Base-by-base conservation (phyloP, 2,888 invertebrate genomes). In the Colletes collaris region DNA sequence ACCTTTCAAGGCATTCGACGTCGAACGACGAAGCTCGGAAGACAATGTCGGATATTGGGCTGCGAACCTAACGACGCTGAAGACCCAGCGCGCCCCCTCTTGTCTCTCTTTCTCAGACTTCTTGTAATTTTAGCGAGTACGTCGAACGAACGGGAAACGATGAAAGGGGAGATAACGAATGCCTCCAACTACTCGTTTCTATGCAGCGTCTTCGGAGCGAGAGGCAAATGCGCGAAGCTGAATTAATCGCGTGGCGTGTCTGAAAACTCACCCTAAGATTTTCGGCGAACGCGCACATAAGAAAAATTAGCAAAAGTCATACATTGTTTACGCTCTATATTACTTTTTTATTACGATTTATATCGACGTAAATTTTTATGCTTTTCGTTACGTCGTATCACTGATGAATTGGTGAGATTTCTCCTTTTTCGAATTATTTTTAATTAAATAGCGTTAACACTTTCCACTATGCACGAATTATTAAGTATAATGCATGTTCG, bases 41-140 rank as follows among this genome's bases (percentile, higher is more conserved):
- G 58, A 71, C 71, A 79, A 76, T 76, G 71, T 67, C 64, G 58
- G 69, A 76, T 69, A 65, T 78, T 69, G 60, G 69, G 44, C 55
- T 44, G 16, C 16, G 59, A 69, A 65, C 49, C 50, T 70, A 76
- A 65, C 69, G 69, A 62, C 44, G 49, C 60, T 50, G 50, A 69
- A 37, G n/a, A 46, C n/a, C 58, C 44, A n/a, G 37, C 16, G 16
- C 27, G 3, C 35, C 50, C 50, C 35, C 19, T 46, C 35, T 13
- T 40, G 27, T 6, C 58, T 40, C 0, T 11, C 46, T n/a, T 46
- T 35, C 55, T 13, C 55, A 16, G 63, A 37, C 58, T 65, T 64
- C 78, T 62, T 62, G 76, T 50, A 60, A 78, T 60, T 60, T 69
- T 62, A 62, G 55, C 55, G 27, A 27, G 78, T 40, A n/a, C 19